Evolutionary conservation across 2,888 invertebrate species (phyloP), one percentile per base, ranked within the genome.

Genomic region (Syritta pipiens): DNA sequence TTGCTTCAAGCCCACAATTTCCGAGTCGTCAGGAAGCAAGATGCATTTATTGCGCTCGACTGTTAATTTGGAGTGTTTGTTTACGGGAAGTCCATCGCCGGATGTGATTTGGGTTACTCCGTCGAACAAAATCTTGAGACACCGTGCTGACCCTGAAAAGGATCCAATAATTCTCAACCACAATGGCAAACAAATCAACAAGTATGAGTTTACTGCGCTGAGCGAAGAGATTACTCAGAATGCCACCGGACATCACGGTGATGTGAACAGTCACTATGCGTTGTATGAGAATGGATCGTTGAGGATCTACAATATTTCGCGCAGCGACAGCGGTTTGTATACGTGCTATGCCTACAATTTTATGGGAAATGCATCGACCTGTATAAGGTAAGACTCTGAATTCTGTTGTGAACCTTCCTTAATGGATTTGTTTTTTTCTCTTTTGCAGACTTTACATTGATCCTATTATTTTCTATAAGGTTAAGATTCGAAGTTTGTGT

Each of bases 61-160:
- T 69, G 95, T 94, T 1, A 88, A 93, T 12, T 89, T 97, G 26
- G 93, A 94, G 84, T 97, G 97, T 88, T 92, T 92, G 76, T 94
- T 93, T 85, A 90, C 91, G 24, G 95, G 95, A 0, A 93, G 94
- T 85, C 96, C 96, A 0, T 89, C 91, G 35, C 95, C 96, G 1
- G 93, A 94, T 46, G 91, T 97, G 55, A 94, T 94, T 7, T 97
- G 97, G 97, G 92, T 95, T 22, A 96, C 96, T 1, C 95, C 95
- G 2, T 91, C 90, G 0, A 90, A 93, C 57, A 90, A 92, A 84
- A 92, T 94, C 12, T 92, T 92, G 83, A 94, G 95, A 79, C 95
- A 95, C 93, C 94, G 94, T 86, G 94, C 94, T 0, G 94, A 95
- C 83, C 92, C 92, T 0, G 89, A 88, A 75, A 87, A 86, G 67